Evolutionary conservation across 1,140 invertebrate genomes (phyloP).

Genomic region (Zaprionus davidi): DNA sequence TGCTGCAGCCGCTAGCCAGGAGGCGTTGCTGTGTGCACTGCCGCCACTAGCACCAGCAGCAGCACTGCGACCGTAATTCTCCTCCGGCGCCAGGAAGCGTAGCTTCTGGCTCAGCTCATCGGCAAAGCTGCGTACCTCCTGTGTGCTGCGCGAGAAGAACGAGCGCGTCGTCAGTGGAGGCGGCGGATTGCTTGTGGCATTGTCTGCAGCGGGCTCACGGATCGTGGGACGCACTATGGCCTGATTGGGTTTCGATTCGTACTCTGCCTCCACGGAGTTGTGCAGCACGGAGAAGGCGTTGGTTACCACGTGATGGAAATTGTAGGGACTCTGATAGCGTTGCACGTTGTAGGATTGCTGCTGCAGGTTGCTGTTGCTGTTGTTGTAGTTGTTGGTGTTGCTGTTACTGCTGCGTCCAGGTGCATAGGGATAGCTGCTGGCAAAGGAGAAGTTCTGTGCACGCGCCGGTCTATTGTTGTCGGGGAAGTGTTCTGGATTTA

Average conservation of each 20-base stretch:
- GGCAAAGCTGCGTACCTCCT: conserved; percentile 71
- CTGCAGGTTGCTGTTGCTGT: conserved; percentile 16
- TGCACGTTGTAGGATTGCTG: conserved; percentile 55
- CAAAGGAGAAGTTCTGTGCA: conserved; percentile 75
- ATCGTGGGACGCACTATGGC: conserved; percentile 85
- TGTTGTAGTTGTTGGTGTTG: conserved; percentile 19
- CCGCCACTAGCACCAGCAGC: conserved; percentile 38
- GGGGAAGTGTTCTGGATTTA: conserved; percentile 71
- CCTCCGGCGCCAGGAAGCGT: conserved; percentile 70
- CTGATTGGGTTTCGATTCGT: conserved; percentile 83
- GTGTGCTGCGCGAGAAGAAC: conserved; percentile 67
- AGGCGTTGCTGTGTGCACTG: not conserved
- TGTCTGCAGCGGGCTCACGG: conserved; percentile 49
- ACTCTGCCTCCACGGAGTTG: conserved; percentile 57
- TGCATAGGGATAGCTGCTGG: conserved; percentile 75
- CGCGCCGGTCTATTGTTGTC: conserved; percentile 66
- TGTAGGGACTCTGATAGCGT: conserved; percentile 64
- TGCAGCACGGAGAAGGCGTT: conserved; percentile 73
- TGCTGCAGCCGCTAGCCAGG: conserved; percentile 31
- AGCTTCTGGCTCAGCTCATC: conserved; percentile 79
- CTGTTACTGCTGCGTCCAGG: conserved; percentile 48
- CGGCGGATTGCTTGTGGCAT: conserved; percentile 17
- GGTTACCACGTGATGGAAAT: conserved; percentile 71
- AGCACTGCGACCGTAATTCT: conserved; percentile 56
- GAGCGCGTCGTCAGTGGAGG: conserved; percentile 50